Percentiles rank a stretch among this genome's conserved stretches.
Evolutionary conservation across 1,140 invertebrate genomes (phyloP).

Genomic region (Rhyacophila brunnea): DNA sequence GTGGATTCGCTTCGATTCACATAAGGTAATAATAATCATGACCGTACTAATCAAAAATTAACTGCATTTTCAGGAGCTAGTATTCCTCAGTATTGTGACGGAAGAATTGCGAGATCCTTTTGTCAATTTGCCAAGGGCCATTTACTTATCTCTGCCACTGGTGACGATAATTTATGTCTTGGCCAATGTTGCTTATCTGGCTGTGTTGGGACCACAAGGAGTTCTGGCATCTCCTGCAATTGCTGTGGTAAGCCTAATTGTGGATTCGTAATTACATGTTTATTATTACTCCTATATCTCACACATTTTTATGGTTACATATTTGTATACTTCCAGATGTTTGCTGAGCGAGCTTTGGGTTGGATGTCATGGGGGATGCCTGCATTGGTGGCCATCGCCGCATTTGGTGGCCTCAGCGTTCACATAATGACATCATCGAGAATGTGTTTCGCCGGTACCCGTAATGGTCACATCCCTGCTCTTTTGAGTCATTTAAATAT

Average conservation of each 20-base stretch:
- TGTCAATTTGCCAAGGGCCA: constrained; percentile 91
- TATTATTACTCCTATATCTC: too few species aligned
- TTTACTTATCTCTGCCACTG: constrained; percentile 88
- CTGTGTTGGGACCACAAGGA: constrained; percentile 80
- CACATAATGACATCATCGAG: constrained; percentile 88
- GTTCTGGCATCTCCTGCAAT: constrained; percentile 87
- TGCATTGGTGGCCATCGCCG: constrained; percentile 80
- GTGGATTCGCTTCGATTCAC: too few species aligned
- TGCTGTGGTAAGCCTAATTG: constrained; percentile 77
- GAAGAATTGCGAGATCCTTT: constrained; percentile 94
- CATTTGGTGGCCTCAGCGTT: constrained; percentile 83
- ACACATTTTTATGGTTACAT: too few species aligned
- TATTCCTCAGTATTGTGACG: constrained; percentile 95
- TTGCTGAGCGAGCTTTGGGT: constrained; percentile 73
- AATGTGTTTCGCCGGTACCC: constrained; percentile 88
- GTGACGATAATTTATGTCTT: constrained; percentile 91
- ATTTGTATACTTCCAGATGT: constrained; percentile 63
- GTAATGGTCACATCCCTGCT: constrained; percentile 85
- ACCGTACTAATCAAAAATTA: too few species aligned
- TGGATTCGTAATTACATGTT: too few species aligned
- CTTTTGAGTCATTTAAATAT: constrained; percentile 84
- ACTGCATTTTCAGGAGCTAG: constrained; percentile 72
- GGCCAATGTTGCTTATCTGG: constrained; percentile 91
- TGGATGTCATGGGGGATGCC: constrained; percentile 78
- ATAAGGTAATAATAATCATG: too few species aligned